phyloP scores from a whole-genome alignment of 2,113 vertebrate genomes.

The Tretioscincus oriximinensis region DNA sequence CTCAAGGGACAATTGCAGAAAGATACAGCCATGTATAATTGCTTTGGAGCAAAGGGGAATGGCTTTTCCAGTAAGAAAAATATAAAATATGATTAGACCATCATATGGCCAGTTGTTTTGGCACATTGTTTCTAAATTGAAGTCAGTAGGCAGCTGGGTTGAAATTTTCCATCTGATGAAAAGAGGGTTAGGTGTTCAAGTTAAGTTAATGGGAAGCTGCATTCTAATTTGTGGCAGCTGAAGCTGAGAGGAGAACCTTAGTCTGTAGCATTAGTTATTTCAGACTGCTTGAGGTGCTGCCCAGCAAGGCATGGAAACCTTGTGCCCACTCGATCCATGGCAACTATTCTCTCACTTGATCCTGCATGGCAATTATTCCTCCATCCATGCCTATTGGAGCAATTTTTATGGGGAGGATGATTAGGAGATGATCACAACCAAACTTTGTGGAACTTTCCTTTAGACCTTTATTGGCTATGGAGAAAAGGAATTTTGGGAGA shows the following conservation, averaged over 20 bases:
- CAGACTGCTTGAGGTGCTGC: background rate
- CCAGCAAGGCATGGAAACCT: slow-evolving; percentile 65
- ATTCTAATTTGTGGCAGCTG: slow-evolving; percentile 13
- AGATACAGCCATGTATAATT: background rate
- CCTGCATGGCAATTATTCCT: too few relatives aligned
- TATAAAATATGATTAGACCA: background rate
- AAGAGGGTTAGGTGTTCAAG: slow-evolving; percentile 34
- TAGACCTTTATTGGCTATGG: background rate
- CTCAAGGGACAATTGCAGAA: background rate
- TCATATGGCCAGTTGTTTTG: slow-evolving; percentile 18
- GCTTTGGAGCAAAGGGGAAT: slow-evolving; percentile 11
- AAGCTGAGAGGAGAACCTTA: background rate
- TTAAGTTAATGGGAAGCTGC: slow-evolving; percentile 2
- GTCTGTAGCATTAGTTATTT: background rate
- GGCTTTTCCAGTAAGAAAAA: slow-evolving; percentile 14
- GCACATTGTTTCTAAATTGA: slow-evolving; percentile 23
- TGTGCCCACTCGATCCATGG: slow-evolving; percentile 5
- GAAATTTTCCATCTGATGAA: slow-evolving; percentile 36
- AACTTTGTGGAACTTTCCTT: background rate
- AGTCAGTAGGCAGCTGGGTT: slow-evolving; percentile 42
- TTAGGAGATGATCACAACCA: background rate
- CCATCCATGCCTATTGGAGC: too few relatives aligned
- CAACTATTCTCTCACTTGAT: slow-evolving; percentile 19
- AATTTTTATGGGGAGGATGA: background rate
- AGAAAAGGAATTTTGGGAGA: too few relatives aligned